Evolutionary conservation across 2,113 vertebrate species (phyloP), one percentile per base, ranked within the genome.

Genomic region (Caranx melampygus): DNA sequence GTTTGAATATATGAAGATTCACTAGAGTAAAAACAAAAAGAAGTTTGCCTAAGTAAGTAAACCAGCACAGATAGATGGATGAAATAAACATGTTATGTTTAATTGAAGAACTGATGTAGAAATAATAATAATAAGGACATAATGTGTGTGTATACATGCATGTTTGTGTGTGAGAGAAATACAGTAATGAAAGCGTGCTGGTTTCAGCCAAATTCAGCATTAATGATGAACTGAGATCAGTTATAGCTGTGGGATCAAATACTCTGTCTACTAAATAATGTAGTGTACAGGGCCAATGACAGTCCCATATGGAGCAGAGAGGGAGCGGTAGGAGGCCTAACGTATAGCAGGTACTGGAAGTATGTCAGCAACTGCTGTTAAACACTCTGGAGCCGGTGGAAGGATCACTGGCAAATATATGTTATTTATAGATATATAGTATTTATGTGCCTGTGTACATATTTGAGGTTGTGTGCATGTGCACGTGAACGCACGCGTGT

Each of bases 231-330:
- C 86, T 85, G 75, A 80, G 51, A 89, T 88, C 79, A 89, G 87
- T 83, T 87, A 75, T 73, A 86, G 77, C 75, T 70, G 75, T 67
- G 86, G 89, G 90, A 94, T 93, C 92, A 94, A 93, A 94, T 91
- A 88, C 81, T 70, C 71, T 3, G 47, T 85, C 88, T 92, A 83
- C 79, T 94, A 87, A 94, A 94, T 94, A 92, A 94, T 94, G 89
- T 84, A 93, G 69, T 4, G 42, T 57, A 78, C 67, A 15, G 85
- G 79, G 81, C 86, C 70, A 81, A 75, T 65, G 78, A 84, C 82
- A 78, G 88, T 91, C 91, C 91, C 90, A 70, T 66, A 87, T 81
- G 89, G 88, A 83, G 66, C 75, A 35, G 72, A 84, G 65, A 88
- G 59, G 70, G 67, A 63, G 52, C 63, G 58, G 79, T 60, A 78